Evolutionary conservation across 1,140 invertebrate genomes (phyloP), one percentile per base, ranked within the genome.

Genomic region (Asobara japonica): DNA sequence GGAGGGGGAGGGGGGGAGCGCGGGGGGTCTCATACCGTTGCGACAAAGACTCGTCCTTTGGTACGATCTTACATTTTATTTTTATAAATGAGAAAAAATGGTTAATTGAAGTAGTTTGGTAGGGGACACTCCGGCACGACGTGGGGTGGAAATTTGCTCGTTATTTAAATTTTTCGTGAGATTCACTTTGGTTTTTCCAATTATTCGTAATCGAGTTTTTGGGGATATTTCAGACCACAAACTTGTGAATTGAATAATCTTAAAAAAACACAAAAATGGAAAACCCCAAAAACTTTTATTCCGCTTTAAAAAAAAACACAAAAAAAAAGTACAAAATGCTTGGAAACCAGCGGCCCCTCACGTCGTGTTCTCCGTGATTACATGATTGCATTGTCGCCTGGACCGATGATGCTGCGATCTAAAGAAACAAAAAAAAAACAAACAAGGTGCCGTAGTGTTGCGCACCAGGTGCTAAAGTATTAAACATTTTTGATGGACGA

Each of bases 51-150:
- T 83, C 83, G 83, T 83, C 78, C 79, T 81, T 79, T 77, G 77
- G 81, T 85, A 85, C 83, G 84, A 84, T 84, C 81, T 86, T 85
- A 85, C 82, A 86, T 85, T 86, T 87, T 87, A 87, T 87, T 87
- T 87, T 87, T 87, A 83, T 86, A 87, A 85, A 82, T 82, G 69
- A 31, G 13, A 69, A 51, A 56, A 67, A 45, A 67, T 56, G 22
- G 36, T 51, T 48, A 69, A 69, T 48, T 48, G 45, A 72, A 10
- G 68, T 71, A 77, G 48, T 71, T 45, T 13, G 1, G 41, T 45
- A 45, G 41, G 41, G 41, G n/a, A 45, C 41, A 45, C 13, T 13
- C 18, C n/a, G 41, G 41, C 41, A 11, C 18, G n/a, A 45, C 41
- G 41, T 45, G 41, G 18, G 41, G 41, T 45, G 41, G n/a, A 7